Evolutionary conservation across 2,888 invertebrate species (phyloP), one percentile per base, ranked within the genome.

Genomic region (Pachymerium ferrugineum): DNA sequence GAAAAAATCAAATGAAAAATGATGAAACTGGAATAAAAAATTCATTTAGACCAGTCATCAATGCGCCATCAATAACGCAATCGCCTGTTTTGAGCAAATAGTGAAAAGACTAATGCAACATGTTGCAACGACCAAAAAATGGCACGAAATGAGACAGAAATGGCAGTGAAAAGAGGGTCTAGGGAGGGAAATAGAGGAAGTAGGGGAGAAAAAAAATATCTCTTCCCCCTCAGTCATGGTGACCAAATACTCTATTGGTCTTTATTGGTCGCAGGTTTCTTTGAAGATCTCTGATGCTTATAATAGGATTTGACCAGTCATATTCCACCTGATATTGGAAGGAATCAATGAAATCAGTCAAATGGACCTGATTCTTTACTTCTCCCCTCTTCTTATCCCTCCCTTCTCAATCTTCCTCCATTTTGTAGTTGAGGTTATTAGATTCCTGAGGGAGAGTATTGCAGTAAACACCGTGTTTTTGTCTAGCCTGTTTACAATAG

Each of bases 261-360:
- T 54, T 54, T 54, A 54, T 54, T 54, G 47, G 47, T 54, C 47
- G 22, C 47, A 22, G 47, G 47, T 54, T 54, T 54, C 19, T 16
- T 54, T 54, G 47, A 54, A 16, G 16, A 54, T 54, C 47, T 22
- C 19, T 22, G 47, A 54, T 54, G 47, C 47, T 54, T 54, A 54
- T 54, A 54, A 54, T 54, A 54, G 47, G 47, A 54, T 54, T 54
- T 54, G 47, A 22, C 19, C 47, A 54, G 47, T 54, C 19, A 47
- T 54, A 16, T 54, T 54, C 47, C 47, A 54, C 47, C 47, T 54
- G 47, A 54, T 54, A 54, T 54, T 54, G 47, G 47, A 19, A 54
- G 19, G 47, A 54, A 54, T 54, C 47, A 54, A 54, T 54, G 47
- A 54, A 54, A 54, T 54, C 22, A 54, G 47, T 54, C 47, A 54